Evolutionary conservation across 2,888 invertebrate genomes (phyloP), one percentile per base, ranked within the genome.

Genomic region (Drosophila maculinotata): DNA sequence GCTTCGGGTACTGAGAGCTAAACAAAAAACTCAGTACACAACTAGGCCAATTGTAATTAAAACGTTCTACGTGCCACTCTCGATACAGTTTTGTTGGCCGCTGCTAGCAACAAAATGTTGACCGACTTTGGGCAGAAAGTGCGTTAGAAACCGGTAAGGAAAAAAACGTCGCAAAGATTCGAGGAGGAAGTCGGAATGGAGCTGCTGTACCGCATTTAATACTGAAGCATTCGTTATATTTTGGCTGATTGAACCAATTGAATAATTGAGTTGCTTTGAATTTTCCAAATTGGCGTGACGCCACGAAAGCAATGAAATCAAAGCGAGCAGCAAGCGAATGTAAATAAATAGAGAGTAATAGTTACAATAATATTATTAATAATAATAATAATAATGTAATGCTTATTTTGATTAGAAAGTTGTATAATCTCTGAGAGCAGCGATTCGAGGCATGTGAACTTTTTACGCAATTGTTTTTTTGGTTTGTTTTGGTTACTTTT

Each of bases 41-140:
- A 81, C 81, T 88, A 72, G 89, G 89, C 78, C 88, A 89, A 84
- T 84, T 80, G 82, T 78, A 88, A 88, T 89, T 89, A 88, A 89
- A 88, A 73, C 76, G 75, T 72, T 74, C 72, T 89, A 89, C 89
- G 87, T 87, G 88, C 78, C 62, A 26, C 69, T 47, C 48, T 70
- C 53, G 47, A 63, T 51, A 52, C 31, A 45, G 25, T 58, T 41
- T 48, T 12, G 25, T 31, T n/a, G n/a, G 39, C 51, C 25, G 42
- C 35, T 26, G 28, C 14, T 23, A 26, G 26, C 52, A 23, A 25
- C 44, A 51, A 48, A 35, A 38, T 53, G 52, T 44, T 52, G 69
- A 69, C 63, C 65, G 65, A 73, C 7, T 54, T 69, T 49, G 35
- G 30, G 6, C 41, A 28, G 42, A 41, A 62, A 62, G 51, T 58